Percentiles rank a stretch among this genome's conserved stretches.
Conservation (phyloP, 2,797 vertebrate genomes). For the Tauraco hartlaubi region DNA sequence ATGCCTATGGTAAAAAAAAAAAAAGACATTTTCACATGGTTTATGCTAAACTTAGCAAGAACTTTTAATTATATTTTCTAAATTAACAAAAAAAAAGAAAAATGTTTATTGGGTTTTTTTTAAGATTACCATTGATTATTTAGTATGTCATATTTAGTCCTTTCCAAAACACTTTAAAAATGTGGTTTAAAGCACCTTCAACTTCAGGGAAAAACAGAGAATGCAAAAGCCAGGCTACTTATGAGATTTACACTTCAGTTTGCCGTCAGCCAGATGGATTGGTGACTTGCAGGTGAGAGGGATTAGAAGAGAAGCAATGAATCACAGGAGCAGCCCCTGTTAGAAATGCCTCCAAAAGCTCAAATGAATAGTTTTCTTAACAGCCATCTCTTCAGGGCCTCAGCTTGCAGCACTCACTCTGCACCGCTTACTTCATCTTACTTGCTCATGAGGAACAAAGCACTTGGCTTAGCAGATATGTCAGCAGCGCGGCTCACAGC, state of each 20-base stretch:
- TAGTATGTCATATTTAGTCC: not conserved
- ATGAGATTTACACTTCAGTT: constrained; percentile 8
- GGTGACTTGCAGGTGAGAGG: constrained; percentile 27
- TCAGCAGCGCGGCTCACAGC: not conserved
- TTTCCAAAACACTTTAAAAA: constrained; percentile 20
- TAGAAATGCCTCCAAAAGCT: constrained; percentile 3
- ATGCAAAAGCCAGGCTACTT: not conserved
- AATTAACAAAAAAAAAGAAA: not conserved
- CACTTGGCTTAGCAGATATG: constrained; percentile 9
- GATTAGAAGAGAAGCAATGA: constrained; percentile 28
- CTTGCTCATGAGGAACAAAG: constrained; percentile 35
- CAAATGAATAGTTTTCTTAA: constrained; percentile 22
- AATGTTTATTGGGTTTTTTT: not conserved
- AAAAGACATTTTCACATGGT: not conserved
- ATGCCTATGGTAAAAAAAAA: not conserved
- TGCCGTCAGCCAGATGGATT: not conserved
- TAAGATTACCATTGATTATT: not conserved
- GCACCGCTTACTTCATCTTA: constrained; percentile 30
- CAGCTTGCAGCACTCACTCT: not conserved
- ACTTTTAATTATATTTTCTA: not conserved
- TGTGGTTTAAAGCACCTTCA: not conserved
- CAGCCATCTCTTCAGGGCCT: not conserved
- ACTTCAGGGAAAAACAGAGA: not conserved
- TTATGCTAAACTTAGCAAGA: not conserved
- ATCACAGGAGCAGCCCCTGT: not conserved